phyloP scores from a whole-genome alignment of 2,888 invertebrate genomes.

The Drosophila macrospina region DNA sequence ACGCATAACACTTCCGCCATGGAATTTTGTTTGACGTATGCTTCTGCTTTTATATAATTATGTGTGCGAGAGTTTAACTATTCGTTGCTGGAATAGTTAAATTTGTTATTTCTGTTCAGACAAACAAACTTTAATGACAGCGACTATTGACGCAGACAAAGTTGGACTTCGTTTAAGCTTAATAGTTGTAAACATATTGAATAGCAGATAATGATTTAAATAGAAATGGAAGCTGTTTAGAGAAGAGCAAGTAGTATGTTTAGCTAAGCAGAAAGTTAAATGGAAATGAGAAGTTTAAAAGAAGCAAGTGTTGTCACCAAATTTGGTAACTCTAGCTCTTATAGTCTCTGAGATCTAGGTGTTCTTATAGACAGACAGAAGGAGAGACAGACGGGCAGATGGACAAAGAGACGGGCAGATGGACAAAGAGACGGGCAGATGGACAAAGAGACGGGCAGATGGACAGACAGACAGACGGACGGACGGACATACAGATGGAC shows the following conservation, averaged over 20 bases:
- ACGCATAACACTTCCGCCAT: conserved; percentile 46
- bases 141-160: not conserved
- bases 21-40: conserved; percentile 45
- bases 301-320: too few species aligned
- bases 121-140: conserved; percentile 18
- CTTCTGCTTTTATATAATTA: conserved; percentile 51
- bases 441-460: too few species aligned
- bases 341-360: too few species aligned
- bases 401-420: too few species aligned
- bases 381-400: too few species aligned
- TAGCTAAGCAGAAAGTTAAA: not conserved
- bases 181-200: not conserved
- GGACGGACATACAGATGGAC: too few species aligned
- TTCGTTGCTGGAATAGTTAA: conserved; percentile 2
- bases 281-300: not conserved
- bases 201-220: not conserved
- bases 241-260: not conserved
- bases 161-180: not conserved
- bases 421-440: too few species aligned
- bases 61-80: conserved; percentile 22
- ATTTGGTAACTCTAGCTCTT: too few species aligned
- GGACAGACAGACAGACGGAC: too few species aligned
- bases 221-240: not conserved
- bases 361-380: too few species aligned
- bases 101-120: conserved; percentile 2